Percentiles rank a stretch among this genome's conserved stretches.
phyloP scores from a whole-genome alignment of 2,113 vertebrate species.

The Pteropus alecto region DNA sequence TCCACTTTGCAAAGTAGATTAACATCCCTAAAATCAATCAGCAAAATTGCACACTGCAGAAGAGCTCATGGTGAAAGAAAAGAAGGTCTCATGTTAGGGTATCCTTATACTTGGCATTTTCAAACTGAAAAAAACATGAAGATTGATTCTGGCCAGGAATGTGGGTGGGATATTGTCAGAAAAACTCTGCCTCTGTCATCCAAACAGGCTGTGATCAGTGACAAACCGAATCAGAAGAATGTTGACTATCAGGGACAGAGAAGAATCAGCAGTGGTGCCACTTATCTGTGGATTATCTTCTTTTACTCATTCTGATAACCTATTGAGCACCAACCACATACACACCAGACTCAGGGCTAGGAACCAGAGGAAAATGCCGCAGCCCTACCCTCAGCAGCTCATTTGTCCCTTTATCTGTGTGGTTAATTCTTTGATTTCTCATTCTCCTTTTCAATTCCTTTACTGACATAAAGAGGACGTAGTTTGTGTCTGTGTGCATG shows the following conservation, averaged over 20 bases:
- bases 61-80: background rate
- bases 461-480: background rate
- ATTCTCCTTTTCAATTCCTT: background rate
- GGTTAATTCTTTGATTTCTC: background rate
- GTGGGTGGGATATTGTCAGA: background rate
- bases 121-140: background rate
- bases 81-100: background rate
- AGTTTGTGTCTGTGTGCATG: background rate
- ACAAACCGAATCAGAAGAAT: background rate
- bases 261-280: background rate
- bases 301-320: background rate
- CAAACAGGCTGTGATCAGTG: background rate
- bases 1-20: background rate
- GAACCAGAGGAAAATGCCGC: background rate
- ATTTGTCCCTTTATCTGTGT: background rate
- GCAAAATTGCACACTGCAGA: background rate
- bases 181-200: background rate
- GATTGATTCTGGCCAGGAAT: background rate
- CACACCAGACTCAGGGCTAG: background rate
- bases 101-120: background rate
- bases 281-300: background rate
- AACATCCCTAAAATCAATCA: background rate
- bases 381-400: background rate
- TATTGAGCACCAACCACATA: background rate
- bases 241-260: background rate